Conservation (phyloP, 1,140 invertebrate genomes). For the Anagrus nilaparvatae region DNA sequence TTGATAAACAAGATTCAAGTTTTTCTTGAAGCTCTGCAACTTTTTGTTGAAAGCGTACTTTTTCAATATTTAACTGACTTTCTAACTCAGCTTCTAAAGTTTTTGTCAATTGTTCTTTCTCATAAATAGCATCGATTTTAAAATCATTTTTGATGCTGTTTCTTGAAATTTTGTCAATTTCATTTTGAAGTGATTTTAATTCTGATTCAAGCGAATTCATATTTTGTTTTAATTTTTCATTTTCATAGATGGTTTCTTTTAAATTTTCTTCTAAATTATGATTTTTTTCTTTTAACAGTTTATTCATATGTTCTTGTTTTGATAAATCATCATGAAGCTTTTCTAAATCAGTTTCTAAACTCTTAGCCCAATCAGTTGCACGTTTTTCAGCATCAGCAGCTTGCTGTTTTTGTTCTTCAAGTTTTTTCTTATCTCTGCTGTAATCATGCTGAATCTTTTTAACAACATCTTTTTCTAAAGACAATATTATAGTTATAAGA, state of each 20-base stretch:
- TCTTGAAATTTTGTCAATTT: conserved; percentile 23
- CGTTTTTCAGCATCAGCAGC: conserved; percentile 25
- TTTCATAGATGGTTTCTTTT: conserved; percentile 24
- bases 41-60: conserved; percentile 18
- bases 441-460: conserved; percentile 19
- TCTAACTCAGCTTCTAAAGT: conserved; percentile 27
- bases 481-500: conserved; percentile 25
- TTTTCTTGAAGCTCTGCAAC: conserved; percentile 18
- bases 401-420: conserved; percentile 26
- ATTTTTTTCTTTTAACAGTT: conserved; percentile 10
- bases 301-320: conserved; percentile 16
- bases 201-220: conserved; percentile 25
- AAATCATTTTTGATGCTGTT: conserved; percentile 10
- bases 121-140: conserved; percentile 17
- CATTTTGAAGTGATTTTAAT: conserved; percentile 20
- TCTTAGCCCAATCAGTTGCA: conserved; percentile 20
- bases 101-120: conserved; percentile 22
- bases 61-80: conserved; percentile 20
- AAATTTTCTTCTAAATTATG: conserved; percentile 13
- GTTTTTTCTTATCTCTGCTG: conserved; percentile 18
- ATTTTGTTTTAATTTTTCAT: conserved; percentile 23
- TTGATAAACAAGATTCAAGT: conserved; percentile 21
- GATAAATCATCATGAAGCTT: conserved; percentile 27
- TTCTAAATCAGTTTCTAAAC: conserved; percentile 30
- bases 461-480: conserved; percentile 31